Evolutionary conservation across 1,140 invertebrate species (phyloP).

Genomic region (Anastrepha ludens): DNA sequence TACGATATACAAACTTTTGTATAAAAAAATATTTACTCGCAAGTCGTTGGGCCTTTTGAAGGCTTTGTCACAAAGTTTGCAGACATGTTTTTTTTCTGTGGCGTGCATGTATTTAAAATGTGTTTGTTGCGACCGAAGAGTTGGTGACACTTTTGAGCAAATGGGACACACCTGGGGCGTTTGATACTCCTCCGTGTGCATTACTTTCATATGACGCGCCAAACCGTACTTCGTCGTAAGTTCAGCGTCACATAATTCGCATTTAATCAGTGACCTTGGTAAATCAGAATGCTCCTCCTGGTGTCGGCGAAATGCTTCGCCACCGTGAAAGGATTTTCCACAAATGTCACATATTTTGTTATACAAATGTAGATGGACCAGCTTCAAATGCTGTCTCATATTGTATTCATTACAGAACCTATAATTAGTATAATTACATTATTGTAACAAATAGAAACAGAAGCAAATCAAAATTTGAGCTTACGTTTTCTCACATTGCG

Average conservation of each 20-base stretch:
- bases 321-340: constrained; percentile 65
- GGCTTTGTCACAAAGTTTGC: constrained; percentile 68
- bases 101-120: constrained; percentile 68
- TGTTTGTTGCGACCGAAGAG: constrained; percentile 63
- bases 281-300: constrained; percentile 62
- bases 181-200: constrained; percentile 66
- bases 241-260: constrained; percentile 65
- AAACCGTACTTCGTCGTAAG: constrained; percentile 67
- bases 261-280: constrained; percentile 59
- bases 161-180: constrained; percentile 64
- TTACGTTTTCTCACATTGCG: constrained; percentile 52
- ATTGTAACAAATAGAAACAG: neutral
- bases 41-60: constrained; percentile 65
- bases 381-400: constrained; percentile 67
- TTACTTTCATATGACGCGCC: constrained; percentile 67
- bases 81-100: constrained; percentile 61
- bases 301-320: constrained; percentile 64
- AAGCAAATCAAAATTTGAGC: neutral
- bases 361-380: constrained; percentile 66
- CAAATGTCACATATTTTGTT: constrained; percentile 71
- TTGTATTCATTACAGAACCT: constrained; percentile 60
- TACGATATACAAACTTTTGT: neutral
- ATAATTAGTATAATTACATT: neutral
- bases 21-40: constrained; percentile 57
- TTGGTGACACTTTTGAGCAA: constrained; percentile 67